A percentile compares a stretch with the other conserved stretches of the same genome.
phyloP scores from a whole-genome alignment of 2,888 invertebrate genomes.

The Taphrorychus bicolor region DNA sequence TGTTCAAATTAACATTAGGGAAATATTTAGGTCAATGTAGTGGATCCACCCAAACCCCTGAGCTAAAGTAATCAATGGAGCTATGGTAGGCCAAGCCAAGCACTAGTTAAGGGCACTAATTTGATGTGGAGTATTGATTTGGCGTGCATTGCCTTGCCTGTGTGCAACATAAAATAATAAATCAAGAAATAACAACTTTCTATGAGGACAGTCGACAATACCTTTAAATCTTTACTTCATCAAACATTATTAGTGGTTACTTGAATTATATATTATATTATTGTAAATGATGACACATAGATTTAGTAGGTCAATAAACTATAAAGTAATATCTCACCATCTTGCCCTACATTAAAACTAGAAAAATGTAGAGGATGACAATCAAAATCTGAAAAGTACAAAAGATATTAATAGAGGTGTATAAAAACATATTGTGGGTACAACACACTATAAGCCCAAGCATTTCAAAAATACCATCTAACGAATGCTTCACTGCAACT shows the following conservation, averaged over 20 bases:
- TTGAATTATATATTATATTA: no score
- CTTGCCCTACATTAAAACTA: conserved; percentile 34
- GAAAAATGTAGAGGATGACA: conserved; percentile 41
- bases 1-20: conserved; percentile 8
- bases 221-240: no score
- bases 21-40: conserved; percentile 10
- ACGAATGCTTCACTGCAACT: conserved; percentile 17
- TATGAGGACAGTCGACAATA: no score
- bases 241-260: no score
- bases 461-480: neutral
- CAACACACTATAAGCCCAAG: neutral
- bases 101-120: neutral
- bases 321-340: conserved; percentile 32
- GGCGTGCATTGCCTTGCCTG: no score
- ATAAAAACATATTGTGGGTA: neutral
- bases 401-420: conserved; percentile 7
- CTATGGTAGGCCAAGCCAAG: neutral
- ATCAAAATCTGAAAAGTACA: conserved; percentile 41
- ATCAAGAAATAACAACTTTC: no score
- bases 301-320: no score
- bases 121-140: neutral
- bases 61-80: neutral
- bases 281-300: no score
- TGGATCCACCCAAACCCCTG: conserved; percentile 1
- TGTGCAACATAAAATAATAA: neutral